Evolutionary conservation across 2,888 invertebrate genomes (phyloP), one percentile per base, ranked within the genome.

Genomic region (Thera obeliscata): DNA sequence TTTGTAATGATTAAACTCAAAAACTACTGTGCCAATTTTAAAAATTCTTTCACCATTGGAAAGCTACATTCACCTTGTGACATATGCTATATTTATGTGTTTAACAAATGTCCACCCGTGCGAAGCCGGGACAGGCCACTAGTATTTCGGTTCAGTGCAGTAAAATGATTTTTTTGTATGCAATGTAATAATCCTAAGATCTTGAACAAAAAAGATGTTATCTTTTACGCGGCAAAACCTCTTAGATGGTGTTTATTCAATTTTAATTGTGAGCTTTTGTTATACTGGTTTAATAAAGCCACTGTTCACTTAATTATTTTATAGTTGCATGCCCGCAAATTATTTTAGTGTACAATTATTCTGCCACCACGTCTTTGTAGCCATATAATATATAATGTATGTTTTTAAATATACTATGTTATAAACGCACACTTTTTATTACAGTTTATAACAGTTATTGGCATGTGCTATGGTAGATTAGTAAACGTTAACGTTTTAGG

Each of bases 241-340:
- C 81, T 86, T 74, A 87, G 83, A 81, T 85, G 84, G 87, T 88
- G 86, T 88, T 89, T 86, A 88, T 85, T 82, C 78, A 76, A 71
- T 85, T 88, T 88, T 88, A 88, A 89, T 87, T 78, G 82, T 79
- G 78, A 79, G 80, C 86, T 86, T 88, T 88, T 84, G 84, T 85
- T 85, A 77, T 83, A 85, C 89, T 87, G 76, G 75, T 78, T 82
- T 87, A 82, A 87, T 85, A 78, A 70, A 84, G 82, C 82, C 81
- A 81, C 84, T 77, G 83, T 82, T 74, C 77, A 76, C 71, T 81
- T 81, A 80, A 86, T 86, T 83, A 83, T 80, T 86, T 85, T 84
- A 86, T 87, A 77, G 78, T 74, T 79, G 77, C 76, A 78, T 76
- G 77, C 79, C 76, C 80, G 82, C 81, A 79, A 81, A 83, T 81